Base-by-base conservation (phyloP, 2,113 vertebrate species). In the Odocoileus virginianus region DNA sequence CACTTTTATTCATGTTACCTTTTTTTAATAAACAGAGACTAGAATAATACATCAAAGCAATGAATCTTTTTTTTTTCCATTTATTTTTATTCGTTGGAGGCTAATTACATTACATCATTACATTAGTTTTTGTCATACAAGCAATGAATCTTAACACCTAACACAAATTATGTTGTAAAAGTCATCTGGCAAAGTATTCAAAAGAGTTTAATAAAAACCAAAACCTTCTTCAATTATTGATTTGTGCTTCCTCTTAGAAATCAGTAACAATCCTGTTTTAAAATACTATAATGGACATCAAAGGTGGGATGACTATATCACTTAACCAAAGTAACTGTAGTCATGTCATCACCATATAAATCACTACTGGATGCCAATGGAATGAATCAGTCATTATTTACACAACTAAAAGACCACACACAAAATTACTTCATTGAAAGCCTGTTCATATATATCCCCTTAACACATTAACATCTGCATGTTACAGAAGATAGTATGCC, bases 221-320 rank as follows among this genome's bases (percentile, higher is more conserved):
- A 97, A 97, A 93, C 55, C 57, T 87, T 71, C 30, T 25, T 87
- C 87, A 94, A 89, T 79, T 86, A 96, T 6, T 93, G 71, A 97
- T 74, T 28, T 96, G 28, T 87, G 47, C 67, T 89, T 96, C 94
- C 92, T 58, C 15, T 50, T 89, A 74, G 19, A 86, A 90, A 87
- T 96, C 17, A 97, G 83, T 90, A 55, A 97, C 50, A 95, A 83
- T 15, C 45, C n/a, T 87, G 64, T 71, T 90, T 89, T 78, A 86
- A 94, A 96, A 91, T 78, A 82, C 30, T 30, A 52, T 92, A 94
- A 58, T 52, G 33, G 23, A 40, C 45, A 74, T 67, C 25, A 90
- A 97, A 81, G 57, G 11, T 92, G 76, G 25, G 33, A 67, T 86
- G 45, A 83, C 43, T 57, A 45, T 33, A 58, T 12, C 89, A 96